Evolutionary conservation across 2,888 invertebrate species (phyloP), one percentile per base, ranked within the genome.

Genomic region (Magallana nippona): DNA sequence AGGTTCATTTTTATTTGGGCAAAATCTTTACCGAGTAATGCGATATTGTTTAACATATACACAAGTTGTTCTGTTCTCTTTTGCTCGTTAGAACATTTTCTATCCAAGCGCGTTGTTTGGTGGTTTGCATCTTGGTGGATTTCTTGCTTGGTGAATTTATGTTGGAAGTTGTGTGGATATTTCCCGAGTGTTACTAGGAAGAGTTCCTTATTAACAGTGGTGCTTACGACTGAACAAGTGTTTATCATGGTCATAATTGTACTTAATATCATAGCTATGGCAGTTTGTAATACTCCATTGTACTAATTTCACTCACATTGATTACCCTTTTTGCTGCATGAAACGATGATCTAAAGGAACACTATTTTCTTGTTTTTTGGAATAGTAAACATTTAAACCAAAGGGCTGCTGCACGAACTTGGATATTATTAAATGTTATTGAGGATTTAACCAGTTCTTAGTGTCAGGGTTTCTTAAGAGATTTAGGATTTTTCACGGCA

Each of bases 351-450:
- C 32, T 27, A 60, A 60, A 19, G 19, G 10, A 19, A 19, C n/a
- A 60, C 19, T 60, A 19, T 60, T 2, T 44, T 44, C 44, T 44
- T 44, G 44, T 60, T 19, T 19, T 19, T 19, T 8, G 60, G 19
- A 60, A 60, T n/a, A 60, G 60, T n/a, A 60, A 60, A 19, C 60
- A 60, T 44, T 44, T 19, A 60, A 60, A 60, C 60, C 60, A n/a
- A 60, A 60, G 17, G 60, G 27, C 13, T 63, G 27, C 27, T 71
- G 71, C 13, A 15, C 5, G 71, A 19, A 19, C n/a, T 60, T 19
- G n/a, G n/a, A 19, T 60, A 19, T 60, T 19, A 19, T 10, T 60
- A n/a, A 71, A 27, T 27, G 44, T 71, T 27, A 71, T 27, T 15
- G 27, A 27, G 32, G 71, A 71, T 32, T 71, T 71, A 32, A 71